phyloP scores from a whole-genome alignment of 2,888 invertebrate species.

The Lasioglossum malachurum region DNA sequence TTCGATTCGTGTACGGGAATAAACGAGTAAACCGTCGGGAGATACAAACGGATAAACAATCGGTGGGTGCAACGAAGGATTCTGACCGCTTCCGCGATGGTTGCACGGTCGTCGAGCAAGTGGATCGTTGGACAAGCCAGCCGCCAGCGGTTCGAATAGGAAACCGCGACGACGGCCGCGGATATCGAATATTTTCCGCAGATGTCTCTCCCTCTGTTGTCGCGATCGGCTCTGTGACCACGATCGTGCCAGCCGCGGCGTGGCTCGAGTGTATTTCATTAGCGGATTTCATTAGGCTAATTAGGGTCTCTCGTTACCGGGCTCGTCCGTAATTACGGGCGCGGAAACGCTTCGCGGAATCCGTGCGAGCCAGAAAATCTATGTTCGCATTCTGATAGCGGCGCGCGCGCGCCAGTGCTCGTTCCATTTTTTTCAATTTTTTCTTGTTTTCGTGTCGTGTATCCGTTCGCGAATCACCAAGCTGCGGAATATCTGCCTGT shows the following conservation, averaged over 20 bases:
- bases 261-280: slow-evolving; percentile 59
- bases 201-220: not conserved
- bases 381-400: slow-evolving; percentile 44
- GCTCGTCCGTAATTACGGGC: slow-evolving; percentile 64
- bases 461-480: not conserved
- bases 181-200: not conserved
- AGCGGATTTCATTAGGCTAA: slow-evolving; percentile 71
- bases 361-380: slow-evolving; percentile 58
- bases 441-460: not conserved
- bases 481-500: not conserved
- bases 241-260: slow-evolving; percentile 34
- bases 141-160: not conserved
- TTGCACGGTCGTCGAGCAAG: slow-evolving; percentile 38
- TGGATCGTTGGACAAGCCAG: slow-evolving; percentile 10
- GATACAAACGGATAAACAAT: not conserved
- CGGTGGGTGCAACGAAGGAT: slow-evolving; percentile 18
- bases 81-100: slow-evolving; percentile 25
- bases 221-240: slow-evolving; percentile 10
- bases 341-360: slow-evolving; percentile 68
- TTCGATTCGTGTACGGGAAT: not conserved
- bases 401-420: slow-evolving; percentile 14
- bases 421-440: slow-evolving; percentile 43
- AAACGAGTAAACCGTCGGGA: not conserved
- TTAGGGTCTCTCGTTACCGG: slow-evolving; percentile 67
- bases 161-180: not conserved